Evolutionary conservation across 2,113 vertebrate genomes (phyloP), one percentile per base, ranked within the genome.

Genomic region (Panthera uncia): DNA sequence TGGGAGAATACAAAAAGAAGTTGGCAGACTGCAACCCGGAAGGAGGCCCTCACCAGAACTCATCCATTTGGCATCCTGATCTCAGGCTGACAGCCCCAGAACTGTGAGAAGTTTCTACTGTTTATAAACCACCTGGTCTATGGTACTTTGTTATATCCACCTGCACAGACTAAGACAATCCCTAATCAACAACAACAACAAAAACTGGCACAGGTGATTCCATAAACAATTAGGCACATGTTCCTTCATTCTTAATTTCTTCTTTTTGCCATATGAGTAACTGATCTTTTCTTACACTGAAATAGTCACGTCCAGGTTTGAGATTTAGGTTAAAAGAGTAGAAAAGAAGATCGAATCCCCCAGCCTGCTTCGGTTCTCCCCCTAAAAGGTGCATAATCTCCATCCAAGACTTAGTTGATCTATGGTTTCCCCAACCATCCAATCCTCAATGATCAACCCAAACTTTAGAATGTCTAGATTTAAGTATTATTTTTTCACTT

Each of bases 151-250:
- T 91, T 82, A n/a, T 18, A 66, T 25, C 18, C 85, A 45, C 57
- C 5, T 0, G 10, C 33, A 55, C 27, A 78, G 74, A 45, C 57
- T 38, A 65, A 65, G 27, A 83, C 25, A 83, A 83, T 31, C 52
- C 5, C 48, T 10, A 21, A 73, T 2, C 11, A 11, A 45, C 45
- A 45, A 45, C 45, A 45, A 45, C 45, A 45, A 45, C 45, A 45
- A 71, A 71, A 33, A 0, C 1, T 68, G n/a, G 4, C 23, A 55
- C 2, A 23, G 12, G 7, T 31, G 69, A 27, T 41, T 0, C 6
- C 31, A 29, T 33, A 3, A 38, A 18, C 23, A 73, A 8, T 25
- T 11, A 18, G 15, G 12, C 57, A 36, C 18, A 45, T 16, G 0
- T 52, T 36, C 29, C 29, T 38, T 79, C 45, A 52, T 78, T 79